Evolutionary conservation across 2,888 invertebrate species (phyloP).

Genomic region (Thymelicus sylvestris): DNA sequence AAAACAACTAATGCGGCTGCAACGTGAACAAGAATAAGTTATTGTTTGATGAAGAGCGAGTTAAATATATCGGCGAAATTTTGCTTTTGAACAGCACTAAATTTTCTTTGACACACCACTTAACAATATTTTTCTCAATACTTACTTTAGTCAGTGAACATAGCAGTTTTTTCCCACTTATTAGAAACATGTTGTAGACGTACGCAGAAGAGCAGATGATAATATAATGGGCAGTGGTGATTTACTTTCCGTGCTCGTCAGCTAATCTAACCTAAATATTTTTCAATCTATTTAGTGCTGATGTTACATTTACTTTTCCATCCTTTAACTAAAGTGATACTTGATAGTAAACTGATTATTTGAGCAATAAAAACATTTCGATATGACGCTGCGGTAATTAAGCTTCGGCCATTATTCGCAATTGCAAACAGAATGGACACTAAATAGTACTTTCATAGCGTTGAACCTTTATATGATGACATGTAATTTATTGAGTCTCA

Average conservation of each 20-base stretch:
- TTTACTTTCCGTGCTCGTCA: too few relatives aligned
- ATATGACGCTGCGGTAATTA: conserved; percentile 1
- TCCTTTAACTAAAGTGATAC: too few relatives aligned
- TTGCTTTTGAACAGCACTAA: neutral
- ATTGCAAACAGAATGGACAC: conserved; percentile 25
- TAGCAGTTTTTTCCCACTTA: too few relatives aligned
- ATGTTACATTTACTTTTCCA: too few relatives aligned
- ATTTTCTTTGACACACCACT: neutral
- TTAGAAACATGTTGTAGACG: too few relatives aligned
- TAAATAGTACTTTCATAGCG: conserved; percentile 28
- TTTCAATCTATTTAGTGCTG: too few relatives aligned
- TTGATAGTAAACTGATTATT: too few relatives aligned
- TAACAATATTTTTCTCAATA: too few relatives aligned
- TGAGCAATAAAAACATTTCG: neutral
- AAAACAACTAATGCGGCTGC: conserved; percentile 9
- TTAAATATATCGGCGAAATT: neutral
- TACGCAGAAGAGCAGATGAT: too few relatives aligned
- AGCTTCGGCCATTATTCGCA: conserved; percentile 15
- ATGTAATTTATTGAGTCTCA: conserved; percentile 33
- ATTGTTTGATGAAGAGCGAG: conserved; percentile 3
- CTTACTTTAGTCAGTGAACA: too few relatives aligned
- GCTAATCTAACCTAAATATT: too few relatives aligned
- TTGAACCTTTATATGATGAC: conserved; percentile 33
- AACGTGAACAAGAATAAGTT: conserved; percentile 8
- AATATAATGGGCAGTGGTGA: too few relatives aligned